A percentile compares a stretch with the other conserved stretches of the same genome.
These are phyloP conservation scores for Corythoichthys intestinalis DNA, from an alignment of 2,113 vertebrate genomes.

Conservation along the genomic window DNA sequence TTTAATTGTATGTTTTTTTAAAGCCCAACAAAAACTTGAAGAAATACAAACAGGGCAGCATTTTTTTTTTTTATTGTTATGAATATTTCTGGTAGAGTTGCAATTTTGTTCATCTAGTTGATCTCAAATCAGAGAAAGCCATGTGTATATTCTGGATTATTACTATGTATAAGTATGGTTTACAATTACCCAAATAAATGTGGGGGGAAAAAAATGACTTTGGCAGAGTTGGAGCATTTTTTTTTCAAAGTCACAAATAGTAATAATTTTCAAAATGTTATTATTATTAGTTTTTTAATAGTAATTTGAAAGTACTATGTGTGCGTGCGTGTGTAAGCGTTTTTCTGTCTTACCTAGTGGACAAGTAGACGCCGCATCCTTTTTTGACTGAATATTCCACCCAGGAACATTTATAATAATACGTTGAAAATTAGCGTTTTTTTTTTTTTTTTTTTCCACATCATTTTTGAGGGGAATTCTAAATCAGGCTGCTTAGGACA, in stretches of 20 bases:
- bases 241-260: not conserved
- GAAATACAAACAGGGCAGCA: not conserved
- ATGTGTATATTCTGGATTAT: conserved; percentile 45
- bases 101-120: conserved; percentile 13
- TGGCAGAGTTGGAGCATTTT: conserved; percentile 27
- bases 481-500: no score
- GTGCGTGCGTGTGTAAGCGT: no score
- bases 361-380: no score
- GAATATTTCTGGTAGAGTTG: conserved; percentile 11
- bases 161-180: conserved; percentile 30
- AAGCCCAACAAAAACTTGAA: not conserved
- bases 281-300: no score
- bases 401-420: no score
- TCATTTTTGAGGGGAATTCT: no score
- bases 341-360: no score
- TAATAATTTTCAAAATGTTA: not conserved
- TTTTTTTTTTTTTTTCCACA: no score
- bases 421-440: no score
- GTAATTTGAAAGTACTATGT: no score
- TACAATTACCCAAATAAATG: conserved; percentile 25
- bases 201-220: conserved; percentile 19
- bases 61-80: conserved; percentile 35
- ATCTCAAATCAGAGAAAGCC: conserved; percentile 38
- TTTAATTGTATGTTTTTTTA: not conserved
- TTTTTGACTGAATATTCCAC: no score